Evolutionary conservation across 2,888 invertebrate genomes (phyloP).

Genomic region (Erebia palarica): DNA sequence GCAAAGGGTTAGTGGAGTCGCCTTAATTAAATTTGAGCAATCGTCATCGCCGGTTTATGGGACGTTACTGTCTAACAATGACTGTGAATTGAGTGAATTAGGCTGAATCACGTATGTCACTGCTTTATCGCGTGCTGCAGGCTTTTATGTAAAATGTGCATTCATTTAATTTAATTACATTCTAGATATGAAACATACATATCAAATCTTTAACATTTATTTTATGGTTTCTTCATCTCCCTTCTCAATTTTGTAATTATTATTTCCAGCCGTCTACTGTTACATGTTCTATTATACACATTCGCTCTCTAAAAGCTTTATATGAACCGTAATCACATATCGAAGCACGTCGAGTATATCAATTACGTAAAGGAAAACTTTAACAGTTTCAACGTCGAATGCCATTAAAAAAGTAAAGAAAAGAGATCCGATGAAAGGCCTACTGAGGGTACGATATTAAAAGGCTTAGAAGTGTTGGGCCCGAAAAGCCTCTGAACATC

Average conservation of each 20-base stretch:
- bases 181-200: no score
- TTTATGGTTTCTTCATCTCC: background rate
- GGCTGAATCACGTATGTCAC: constrained; percentile 69
- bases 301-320: background rate
- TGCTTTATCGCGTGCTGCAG: constrained; percentile 65
- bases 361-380: constrained; percentile 42
- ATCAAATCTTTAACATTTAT: background rate
- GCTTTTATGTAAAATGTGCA: constrained; percentile 37
- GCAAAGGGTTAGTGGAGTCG: constrained; percentile 61
- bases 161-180: constrained; percentile 18
- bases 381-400: constrained; percentile 51
- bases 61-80: constrained; percentile 68
- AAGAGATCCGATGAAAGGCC: constrained; percentile 64
- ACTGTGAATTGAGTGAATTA: constrained; percentile 75
- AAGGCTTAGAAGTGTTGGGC: constrained; percentile 79
- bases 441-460: constrained; percentile 75
- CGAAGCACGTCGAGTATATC: constrained; percentile 30
- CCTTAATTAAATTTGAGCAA: constrained; percentile 80
- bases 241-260: background rate
- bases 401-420: constrained; percentile 69
- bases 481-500: constrained; percentile 78
- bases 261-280: no score
- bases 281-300: background rate
- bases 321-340: constrained; percentile 21
- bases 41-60: constrained; percentile 68